phyloP scores from a whole-genome alignment of 2,797 vertebrate species.

The Pipistrellus kuhlii region DNA sequence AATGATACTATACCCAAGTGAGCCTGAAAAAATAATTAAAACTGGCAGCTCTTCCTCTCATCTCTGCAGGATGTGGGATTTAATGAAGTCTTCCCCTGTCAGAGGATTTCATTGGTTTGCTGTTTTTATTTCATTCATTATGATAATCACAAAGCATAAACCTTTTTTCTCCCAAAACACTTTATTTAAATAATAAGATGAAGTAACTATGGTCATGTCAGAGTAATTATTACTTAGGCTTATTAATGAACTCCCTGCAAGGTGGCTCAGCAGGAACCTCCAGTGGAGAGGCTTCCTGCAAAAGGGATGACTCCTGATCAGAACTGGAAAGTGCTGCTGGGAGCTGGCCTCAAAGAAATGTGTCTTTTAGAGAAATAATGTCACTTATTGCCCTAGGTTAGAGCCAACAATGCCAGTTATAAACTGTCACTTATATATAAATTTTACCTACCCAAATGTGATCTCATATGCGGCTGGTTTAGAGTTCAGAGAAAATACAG shows the following conservation, averaged over 20 bases:
- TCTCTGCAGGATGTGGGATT: not conserved
- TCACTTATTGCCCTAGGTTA: not conserved
- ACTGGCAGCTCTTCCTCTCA: not conserved
- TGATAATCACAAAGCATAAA: slow-evolving; percentile 58
- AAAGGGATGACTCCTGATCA: not conserved
- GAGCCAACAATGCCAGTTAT: not conserved
- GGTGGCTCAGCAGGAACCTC: not conserved
- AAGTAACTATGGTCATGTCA: slow-evolving; percentile 19
- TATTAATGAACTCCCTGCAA: not conserved
- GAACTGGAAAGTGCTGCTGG: not conserved
- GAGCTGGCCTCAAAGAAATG: not conserved
- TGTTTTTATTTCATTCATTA: slow-evolving; percentile 70
- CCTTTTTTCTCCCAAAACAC: not conserved
- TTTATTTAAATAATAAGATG: slow-evolving; percentile 63
- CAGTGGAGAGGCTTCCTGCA: not conserved
- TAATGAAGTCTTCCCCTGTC: not conserved
- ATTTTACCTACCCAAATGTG: not conserved
- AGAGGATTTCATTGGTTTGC: slow-evolving; percentile 57
- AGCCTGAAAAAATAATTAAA: not conserved
- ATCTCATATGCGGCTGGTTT: not conserved
- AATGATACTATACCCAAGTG: not conserved
- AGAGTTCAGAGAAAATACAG: not conserved
- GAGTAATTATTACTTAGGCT: slow-evolving; percentile 50
- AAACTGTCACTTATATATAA: not conserved
- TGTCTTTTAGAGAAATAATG: not conserved